Base-by-base conservation (phyloP, 2,113 vertebrate genomes). In the Ictalurus punctatus region DNA sequence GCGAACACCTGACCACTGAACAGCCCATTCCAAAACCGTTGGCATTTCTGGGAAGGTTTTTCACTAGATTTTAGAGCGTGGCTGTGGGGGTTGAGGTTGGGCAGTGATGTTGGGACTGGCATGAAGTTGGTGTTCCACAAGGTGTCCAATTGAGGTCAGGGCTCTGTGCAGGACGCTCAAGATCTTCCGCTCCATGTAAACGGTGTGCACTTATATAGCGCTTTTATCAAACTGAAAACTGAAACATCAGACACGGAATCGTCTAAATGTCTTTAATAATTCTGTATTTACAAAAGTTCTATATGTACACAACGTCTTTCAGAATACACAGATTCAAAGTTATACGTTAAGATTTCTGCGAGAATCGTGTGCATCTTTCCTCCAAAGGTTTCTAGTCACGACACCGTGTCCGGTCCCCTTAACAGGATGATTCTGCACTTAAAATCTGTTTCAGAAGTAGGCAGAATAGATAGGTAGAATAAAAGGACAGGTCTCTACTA, bases 251-350 rank as follows among this genome's bases (percentile, higher is more conserved):
- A 84, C 89, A 90, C 90, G 84, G 88, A 88, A 91, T 84, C 86
- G 30, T 86, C 58, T 56, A 30, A 0, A 34, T 82, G 37, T 86
- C 80, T 91, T 90, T 90, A 88, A 90, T 91, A 86, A 71, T 90
- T 91, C 79, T 89, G 83, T 90, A 90, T 91, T 91, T 91, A 91
- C 89, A 90, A 91, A 91, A 88, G 87, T 88, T 88, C 86, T 82
- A 54, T 91, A 90, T 86, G 79, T 82, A 89, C 87, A 80, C 34
- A 85, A 78, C 2, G 56, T 79, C 34, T 90, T 88, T 86, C 67
- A 88, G 87, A 80, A 91, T 90, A 85, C 81, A 65, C 59, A 67
- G 52, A 86, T 84, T 91, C 79, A 56, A 85, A 80, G 78, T 90
- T 84, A 88, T 88, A 90, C 19, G 78, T 84, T 80, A 58, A 58